Conservation (phyloP, 2,113 vertebrate genomes). For the Butorides virescens region DNA sequence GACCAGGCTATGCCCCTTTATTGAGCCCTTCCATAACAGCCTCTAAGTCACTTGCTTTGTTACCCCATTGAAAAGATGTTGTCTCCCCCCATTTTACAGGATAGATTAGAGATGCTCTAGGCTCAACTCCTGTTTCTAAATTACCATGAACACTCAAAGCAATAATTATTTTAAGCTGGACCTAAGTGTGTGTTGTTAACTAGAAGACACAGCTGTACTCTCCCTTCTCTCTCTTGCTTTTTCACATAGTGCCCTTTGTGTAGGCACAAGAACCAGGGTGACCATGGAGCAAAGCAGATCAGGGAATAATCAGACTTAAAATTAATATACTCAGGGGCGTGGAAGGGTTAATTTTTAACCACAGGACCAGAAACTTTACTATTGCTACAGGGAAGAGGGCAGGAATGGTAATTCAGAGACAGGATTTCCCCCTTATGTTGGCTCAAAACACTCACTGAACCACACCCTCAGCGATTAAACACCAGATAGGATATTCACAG, state of each 20-base stretch:
- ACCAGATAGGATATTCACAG: neutral
- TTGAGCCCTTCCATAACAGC: neutral
- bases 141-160: neutral
- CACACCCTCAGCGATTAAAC: slow-evolving; percentile 4
- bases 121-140: neutral
- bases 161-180: neutral
- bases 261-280: neutral
- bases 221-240: neutral
- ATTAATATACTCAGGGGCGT: neutral
- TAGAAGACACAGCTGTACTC: neutral
- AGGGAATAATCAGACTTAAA: neutral
- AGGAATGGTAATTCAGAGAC: slow-evolving; percentile 12
- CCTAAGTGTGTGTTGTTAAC: neutral
- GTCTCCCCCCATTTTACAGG: neutral
- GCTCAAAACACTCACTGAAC: neutral
- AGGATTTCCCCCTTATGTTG: slow-evolving; percentile 43
- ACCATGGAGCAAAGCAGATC: neutral
- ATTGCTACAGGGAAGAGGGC: neutral
- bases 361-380: neutral
- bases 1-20: neutral
- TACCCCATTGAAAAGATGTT: neutral
- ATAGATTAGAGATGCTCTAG: neutral
- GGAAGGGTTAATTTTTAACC: slow-evolving; percentile 29
- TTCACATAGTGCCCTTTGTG: neutral
- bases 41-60: neutral